Evolutionary conservation across 2,797 vertebrate species (phyloP), one percentile per base, ranked within the genome.

Genomic region (Galago senegalensis): DNA sequence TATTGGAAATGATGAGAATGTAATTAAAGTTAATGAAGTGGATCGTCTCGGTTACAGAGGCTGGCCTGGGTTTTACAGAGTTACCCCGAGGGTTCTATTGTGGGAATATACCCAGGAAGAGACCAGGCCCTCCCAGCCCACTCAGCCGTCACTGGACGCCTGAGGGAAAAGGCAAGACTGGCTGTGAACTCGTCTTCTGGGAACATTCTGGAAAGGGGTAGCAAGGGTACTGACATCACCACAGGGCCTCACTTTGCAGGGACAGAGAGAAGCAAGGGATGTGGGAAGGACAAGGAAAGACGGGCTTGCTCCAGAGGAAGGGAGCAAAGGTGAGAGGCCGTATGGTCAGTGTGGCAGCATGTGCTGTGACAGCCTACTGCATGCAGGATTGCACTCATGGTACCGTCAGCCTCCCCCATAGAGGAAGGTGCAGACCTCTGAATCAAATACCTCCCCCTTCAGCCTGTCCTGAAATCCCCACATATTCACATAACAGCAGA

Each of bases 1-100:
- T 93, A 86, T 80, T 85, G 72, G 82, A 89, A 95, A 95, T 72
- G 77, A 91, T 65, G 75, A 40, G 43, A 83, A 84, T 1, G 4
- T 58, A 92, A 95, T 95, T 95, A 93, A 91, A 96, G 75, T 94
- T 80, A 96, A 88, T 94, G 69, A 97, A 87, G 87, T 80, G 75
- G 65, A 75, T 83, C 10, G 0, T 93, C 70, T 92, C 7, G 0
- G 49, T 89, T 95, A 83, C 85, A 65, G 81, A 60, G n/a, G 46
- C 17, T 80, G 56, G 80, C 27, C 85, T 77, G 31, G 79, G 85
- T 89, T 93, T 93, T 75, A 83, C 4, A 2, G 21, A 84, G 31
- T 84, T 87, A 40, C 46, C 27, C 73, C 49, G 40, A 81, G 63
- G 79, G 40, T n/a, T 82, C 58, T 63, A 4, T 60, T 79, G 27